These are phyloP conservation scores for Conus canariensis DNA, from an alignment of 2,888 invertebrate species.

Conservation along the genomic window DNA sequence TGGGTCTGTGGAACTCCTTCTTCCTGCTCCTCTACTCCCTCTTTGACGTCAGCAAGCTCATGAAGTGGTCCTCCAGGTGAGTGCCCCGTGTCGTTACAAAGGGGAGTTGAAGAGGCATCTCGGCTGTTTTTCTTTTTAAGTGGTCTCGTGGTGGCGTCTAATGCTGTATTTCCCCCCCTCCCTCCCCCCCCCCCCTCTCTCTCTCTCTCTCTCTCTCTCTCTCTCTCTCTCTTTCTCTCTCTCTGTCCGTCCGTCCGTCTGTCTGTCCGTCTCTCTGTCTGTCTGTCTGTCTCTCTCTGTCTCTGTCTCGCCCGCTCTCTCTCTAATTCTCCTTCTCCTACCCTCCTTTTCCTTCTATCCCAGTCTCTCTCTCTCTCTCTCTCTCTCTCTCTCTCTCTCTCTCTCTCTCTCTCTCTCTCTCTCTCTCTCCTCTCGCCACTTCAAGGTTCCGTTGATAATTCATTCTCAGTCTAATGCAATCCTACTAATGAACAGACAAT, in stretches of 20 bases:
- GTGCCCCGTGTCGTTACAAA: not conserved
- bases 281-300: not conserved
- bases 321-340: not conserved
- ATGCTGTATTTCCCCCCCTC: no score
- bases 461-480: no score
- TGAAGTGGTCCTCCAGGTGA: slow-evolving; percentile 83
- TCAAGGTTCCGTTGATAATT: no score
- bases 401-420: slow-evolving; percentile 6
- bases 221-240: no score
- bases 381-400: not conserved
- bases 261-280: not conserved
- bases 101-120: no score
- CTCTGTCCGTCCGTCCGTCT: no score
- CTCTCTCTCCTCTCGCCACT: no score
- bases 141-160: not conserved
- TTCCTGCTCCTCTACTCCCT: slow-evolving; percentile 82
- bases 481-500: no score
- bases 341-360: not conserved
- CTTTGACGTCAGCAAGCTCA: slow-evolving; percentile 82
- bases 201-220: no score
- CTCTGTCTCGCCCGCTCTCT: not conserved
- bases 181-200: no score
- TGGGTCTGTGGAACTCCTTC: slow-evolving; percentile 82
- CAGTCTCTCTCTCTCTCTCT: not conserved
- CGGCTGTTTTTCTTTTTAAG: not conserved